Percentiles rank a stretch among this genome's conserved stretches.
Conservation (phyloP, 2,888 invertebrate species). For the Lasioglossum calceatum region DNA sequence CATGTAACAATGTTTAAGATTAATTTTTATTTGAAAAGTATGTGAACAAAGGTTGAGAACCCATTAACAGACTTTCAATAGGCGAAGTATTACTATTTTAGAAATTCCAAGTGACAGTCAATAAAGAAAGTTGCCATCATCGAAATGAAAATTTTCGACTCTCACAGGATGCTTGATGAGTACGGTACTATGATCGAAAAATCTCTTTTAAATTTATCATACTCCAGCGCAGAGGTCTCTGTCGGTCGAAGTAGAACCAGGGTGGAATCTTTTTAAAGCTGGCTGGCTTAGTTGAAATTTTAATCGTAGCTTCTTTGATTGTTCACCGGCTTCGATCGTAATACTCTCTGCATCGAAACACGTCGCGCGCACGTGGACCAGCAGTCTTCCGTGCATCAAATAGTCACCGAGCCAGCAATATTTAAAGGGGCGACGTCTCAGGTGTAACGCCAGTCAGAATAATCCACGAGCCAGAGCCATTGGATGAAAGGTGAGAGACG, state of each 20-base stretch:
- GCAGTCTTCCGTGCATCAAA: conserved; percentile 70
- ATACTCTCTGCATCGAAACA: conserved; percentile 32
- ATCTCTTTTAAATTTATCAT: not conserved
- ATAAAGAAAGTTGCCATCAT: not conserved
- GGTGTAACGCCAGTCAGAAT: conserved; percentile 81
- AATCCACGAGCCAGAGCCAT: conserved; percentile 68
- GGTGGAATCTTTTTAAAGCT: conserved; percentile 47
- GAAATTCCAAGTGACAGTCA: not conserved
- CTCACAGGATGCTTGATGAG: not conserved
- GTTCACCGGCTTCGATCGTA: conserved; percentile 51
- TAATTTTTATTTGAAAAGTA: not conserved
- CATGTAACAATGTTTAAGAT: no score
- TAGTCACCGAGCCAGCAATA: conserved; percentile 77
- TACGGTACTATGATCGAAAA: not conserved
- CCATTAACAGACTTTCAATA: no score
- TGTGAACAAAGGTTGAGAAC: not conserved
- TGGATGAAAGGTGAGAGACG: conserved; percentile 15
- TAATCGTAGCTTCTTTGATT: conserved; percentile 67
- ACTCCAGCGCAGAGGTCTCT: conserved; percentile 22
- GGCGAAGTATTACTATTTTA: no score
- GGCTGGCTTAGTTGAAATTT: conserved; percentile 51
- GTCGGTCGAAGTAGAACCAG: not conserved
- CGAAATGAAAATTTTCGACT: not conserved
- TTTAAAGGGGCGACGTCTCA: conserved; percentile 78
- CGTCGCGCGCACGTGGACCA: conserved; percentile 29